Base-by-base conservation (phyloP, 2,888 invertebrate species). In the Lycia hirtaria region DNA sequence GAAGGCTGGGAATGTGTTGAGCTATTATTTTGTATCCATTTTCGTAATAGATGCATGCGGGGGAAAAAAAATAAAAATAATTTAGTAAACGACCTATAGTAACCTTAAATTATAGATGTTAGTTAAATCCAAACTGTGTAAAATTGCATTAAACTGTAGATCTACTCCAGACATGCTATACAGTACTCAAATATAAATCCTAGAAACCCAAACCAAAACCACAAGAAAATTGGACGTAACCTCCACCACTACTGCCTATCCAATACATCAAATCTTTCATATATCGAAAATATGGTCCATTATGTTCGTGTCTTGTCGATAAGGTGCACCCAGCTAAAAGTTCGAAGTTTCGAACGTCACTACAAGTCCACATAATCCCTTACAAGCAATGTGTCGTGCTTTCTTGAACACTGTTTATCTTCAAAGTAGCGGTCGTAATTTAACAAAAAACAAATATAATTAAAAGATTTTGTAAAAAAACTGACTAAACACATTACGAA, bases 1-100 rank as follows among this genome's bases (percentile, higher is more conserved):
- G 91, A 91, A 69, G 91, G 92, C 81, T 93, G 92, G 85, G 92
- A 92, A 86, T 92, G 91, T 82, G 87, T 90, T 60, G 92, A 92
- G 81, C 91, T 91, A 80, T 78, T 78, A 76, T 81, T 80, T 81
- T 26, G 43, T 41, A 40, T 56, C 88, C 88, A 71, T 84, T 82
- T 88, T 80, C 80, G 76, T 80, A 80, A 81, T 74, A 64, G 80
- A 78, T 67, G 90, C 91, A 88, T 91, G 91, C 84, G 88, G 77
- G 85, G 82, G 82, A 80, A 88, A 83, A 88, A 84, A 83, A 78
- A 77, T 63, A 70, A 72, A 57, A 51, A 59, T 67, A 54, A 72
- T 71, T 72, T 76, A 75, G 70, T 75, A 65, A 67, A 60, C 63
- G 64, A 66, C 64, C 65, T 67, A 63, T 35, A 62, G 44, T 62